A percentile compares a stretch with the other conserved stretches of the same genome.
phyloP scores from a whole-genome alignment of 2,113 vertebrate species.

The Xyrauchen texanus region DNA sequence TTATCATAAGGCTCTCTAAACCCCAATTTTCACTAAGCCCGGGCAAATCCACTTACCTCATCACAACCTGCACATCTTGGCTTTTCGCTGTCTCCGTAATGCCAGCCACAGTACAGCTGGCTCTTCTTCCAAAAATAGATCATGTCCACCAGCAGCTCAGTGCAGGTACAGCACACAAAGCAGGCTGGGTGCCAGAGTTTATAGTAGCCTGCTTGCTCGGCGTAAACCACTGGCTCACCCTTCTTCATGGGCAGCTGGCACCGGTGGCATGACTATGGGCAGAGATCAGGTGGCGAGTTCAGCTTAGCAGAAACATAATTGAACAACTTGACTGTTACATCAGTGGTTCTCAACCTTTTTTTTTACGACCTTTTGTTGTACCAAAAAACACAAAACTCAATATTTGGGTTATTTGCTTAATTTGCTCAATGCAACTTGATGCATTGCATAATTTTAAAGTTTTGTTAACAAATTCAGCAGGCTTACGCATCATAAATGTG shows the following conservation, averaged over 20 bases:
- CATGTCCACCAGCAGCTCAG: conserved; percentile 95
- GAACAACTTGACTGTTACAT: background rate
- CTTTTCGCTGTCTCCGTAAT: conserved; percentile 97
- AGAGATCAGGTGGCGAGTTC: conserved; percentile 16
- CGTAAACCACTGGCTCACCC: conserved; percentile 93
- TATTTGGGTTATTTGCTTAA: too few species aligned
- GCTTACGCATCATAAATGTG: too few species aligned
- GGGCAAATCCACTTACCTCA: conserved; percentile 82
- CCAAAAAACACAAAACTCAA: too few species aligned
- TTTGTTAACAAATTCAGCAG: too few species aligned
- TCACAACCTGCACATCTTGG: conserved; percentile 95
- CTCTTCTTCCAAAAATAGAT: conserved; percentile 99
- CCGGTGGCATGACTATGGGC: conserved; percentile 80
- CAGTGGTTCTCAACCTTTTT: too few species aligned
- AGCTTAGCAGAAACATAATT: background rate
- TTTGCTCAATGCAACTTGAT: too few species aligned
- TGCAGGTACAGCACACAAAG: conserved; percentile 87
- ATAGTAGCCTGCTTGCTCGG: conserved; percentile 91
- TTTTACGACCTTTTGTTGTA: too few species aligned
- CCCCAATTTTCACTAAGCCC: too few species aligned
- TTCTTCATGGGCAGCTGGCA: conserved; percentile 85
- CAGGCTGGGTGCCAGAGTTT: conserved; percentile 95
- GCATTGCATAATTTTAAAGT: too few species aligned
- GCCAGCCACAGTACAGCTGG: conserved; percentile 93
- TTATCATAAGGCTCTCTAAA: too few species aligned